Conservation (phyloP, 2,797 vertebrate species). For the Acipenser ruthenus region DNA sequence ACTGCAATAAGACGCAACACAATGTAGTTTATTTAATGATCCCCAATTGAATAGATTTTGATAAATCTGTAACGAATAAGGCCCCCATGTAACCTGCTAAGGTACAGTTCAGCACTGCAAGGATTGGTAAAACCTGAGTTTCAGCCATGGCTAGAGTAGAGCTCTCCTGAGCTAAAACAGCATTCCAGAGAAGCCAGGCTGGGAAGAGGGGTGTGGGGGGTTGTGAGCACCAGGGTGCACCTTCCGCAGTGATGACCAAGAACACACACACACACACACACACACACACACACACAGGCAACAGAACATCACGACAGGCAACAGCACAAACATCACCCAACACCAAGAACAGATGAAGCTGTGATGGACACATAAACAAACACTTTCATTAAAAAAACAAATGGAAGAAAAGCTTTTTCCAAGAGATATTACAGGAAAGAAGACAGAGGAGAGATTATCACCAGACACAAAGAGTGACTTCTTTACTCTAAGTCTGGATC, state of each 20-base stretch:
- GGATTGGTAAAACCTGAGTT: too few relatives aligned
- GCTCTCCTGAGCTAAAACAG: constrained; percentile 59
- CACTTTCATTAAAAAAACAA: background rate
- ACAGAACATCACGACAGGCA: background rate
- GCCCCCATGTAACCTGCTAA: too few relatives aligned
- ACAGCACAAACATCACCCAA: background rate
- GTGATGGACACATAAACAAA: constrained; percentile 7
- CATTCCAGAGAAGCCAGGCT: constrained; percentile 45
- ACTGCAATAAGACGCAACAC: too few relatives aligned
- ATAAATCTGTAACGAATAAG: background rate
- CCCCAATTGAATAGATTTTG: too few relatives aligned
- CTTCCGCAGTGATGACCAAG: constrained; percentile 14
- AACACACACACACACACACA: constrained; percentile 1
- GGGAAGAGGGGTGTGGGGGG: constrained; percentile 25
- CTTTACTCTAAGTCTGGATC: background rate
- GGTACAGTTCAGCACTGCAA: too few relatives aligned
- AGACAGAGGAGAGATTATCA: background rate
- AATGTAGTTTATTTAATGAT: too few relatives aligned
- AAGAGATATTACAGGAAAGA: constrained; percentile 4
- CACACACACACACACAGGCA: constrained; percentile 13
- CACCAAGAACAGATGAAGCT: background rate
- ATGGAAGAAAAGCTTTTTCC: constrained; percentile 6
- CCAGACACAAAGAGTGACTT: background rate
- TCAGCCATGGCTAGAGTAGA: constrained; percentile 42
- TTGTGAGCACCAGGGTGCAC: constrained; percentile 54